Conservation (phyloP, 2,113 vertebrate species). For the Crotalus helleri region DNA sequence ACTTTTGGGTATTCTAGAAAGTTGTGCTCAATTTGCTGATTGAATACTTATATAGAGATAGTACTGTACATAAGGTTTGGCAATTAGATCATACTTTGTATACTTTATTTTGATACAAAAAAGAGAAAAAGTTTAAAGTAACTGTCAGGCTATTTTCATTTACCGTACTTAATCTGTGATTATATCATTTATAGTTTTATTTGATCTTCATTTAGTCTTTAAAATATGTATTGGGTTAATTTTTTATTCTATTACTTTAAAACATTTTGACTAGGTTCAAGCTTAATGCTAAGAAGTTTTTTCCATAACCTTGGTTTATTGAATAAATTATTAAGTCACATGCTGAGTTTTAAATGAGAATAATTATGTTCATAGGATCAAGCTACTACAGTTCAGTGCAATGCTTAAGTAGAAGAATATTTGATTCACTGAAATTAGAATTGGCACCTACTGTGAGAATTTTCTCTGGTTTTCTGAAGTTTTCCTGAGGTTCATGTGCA, state of each 20-base stretch:
- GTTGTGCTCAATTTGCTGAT: neutral
- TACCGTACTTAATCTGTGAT: neutral
- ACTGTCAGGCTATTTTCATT: neutral
- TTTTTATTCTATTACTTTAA: neutral
- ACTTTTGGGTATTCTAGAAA: neutral
- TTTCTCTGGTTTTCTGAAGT: neutral
- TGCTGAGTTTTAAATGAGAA: no score
- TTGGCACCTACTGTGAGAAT: neutral
- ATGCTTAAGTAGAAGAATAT: neutral
- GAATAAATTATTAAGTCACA: neutral
- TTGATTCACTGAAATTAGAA: neutral
- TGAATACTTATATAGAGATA: neutral
- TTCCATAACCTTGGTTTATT: neutral
- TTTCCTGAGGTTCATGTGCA: neutral
- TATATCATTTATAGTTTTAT: neutral
- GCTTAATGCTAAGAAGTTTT: neutral
- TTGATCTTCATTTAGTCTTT: neutral
- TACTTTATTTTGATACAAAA: neutral
- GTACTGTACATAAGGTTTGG: neutral
- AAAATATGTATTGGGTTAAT: neutral
- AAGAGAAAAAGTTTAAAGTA: neutral
- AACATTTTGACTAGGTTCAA: neutral
- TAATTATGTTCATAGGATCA: neutral
- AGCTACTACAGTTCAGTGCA: neutral
- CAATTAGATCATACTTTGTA: neutral